Conservation (phyloP, 2,888 invertebrate genomes). For the Cremastinae sp. region DNA sequence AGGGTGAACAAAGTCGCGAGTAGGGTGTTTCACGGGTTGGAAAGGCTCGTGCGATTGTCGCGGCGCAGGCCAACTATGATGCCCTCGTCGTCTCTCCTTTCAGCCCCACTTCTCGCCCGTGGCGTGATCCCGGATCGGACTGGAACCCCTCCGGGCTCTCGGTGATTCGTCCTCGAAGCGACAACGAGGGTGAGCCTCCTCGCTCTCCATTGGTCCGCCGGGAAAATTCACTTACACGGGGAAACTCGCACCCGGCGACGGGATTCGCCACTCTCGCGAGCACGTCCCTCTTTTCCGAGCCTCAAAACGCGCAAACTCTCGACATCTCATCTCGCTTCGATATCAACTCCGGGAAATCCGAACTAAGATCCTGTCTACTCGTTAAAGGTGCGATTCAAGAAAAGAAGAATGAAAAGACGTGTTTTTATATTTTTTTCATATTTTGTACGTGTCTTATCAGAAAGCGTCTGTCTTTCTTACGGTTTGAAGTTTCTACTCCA, state of each 20-base stretch:
- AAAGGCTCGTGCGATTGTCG: conserved; percentile 10
- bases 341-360: background rate
- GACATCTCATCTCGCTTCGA: background rate
- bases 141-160: background rate
- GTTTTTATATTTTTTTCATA: too few species aligned
- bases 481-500: too few species aligned
- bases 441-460: too few species aligned
- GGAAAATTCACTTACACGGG: conserved; percentile 70
- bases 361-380: too few species aligned
- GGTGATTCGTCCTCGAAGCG: conserved; percentile 50
- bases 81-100: conserved; percentile 34
- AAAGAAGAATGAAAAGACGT: too few species aligned
- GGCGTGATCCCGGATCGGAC: conserved; percentile 5
- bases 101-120: conserved; percentile 41
- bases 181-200: conserved; percentile 68
- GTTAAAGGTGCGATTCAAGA: too few species aligned
- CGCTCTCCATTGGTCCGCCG: conserved; percentile 70
- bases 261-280: conserved; percentile 70
- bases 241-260: conserved; percentile 70
- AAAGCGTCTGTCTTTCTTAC: too few species aligned
- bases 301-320: conserved; percentile 52
- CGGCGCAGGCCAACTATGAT: conserved; percentile 48
- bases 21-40: background rate
- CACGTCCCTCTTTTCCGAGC: conserved; percentile 42
- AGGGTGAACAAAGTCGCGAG: conserved; percentile 1